Evolutionary conservation across 2,797 vertebrate genomes (phyloP).

Genomic region (Anguilla pacifica): DNA sequence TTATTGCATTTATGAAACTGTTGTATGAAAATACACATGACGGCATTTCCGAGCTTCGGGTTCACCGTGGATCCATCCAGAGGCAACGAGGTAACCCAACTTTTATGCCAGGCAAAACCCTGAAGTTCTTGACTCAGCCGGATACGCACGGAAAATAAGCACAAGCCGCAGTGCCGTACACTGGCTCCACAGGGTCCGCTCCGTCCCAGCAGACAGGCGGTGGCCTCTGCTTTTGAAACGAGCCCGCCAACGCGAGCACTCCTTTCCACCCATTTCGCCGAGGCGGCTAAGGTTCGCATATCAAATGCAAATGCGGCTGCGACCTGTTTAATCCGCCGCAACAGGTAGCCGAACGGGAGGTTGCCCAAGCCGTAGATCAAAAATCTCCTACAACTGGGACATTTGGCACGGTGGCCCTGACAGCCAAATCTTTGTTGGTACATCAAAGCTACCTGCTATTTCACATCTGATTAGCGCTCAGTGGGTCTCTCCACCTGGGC

Average conservation of each 20-base stretch:
- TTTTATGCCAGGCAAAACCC: background rate
- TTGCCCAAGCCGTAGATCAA: slow-evolving; percentile 52
- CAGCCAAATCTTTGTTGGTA: slow-evolving; percentile 56
- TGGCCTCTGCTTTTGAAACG: background rate
- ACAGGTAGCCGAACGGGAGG: slow-evolving; percentile 64
- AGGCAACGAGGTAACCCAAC: background rate
- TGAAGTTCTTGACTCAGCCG: background rate
- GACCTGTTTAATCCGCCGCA: slow-evolving; percentile 67
- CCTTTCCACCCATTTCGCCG: background rate
- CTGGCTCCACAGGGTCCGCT: background rate
- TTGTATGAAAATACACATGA: background rate
- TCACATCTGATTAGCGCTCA: slow-evolving; percentile 60
- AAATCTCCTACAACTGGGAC: slow-evolving; percentile 59
- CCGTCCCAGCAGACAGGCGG: background rate
- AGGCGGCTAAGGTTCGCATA: slow-evolving; percentile 27
- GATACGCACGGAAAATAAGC: background rate
- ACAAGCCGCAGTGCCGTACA: background rate
- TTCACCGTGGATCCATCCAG: background rate
- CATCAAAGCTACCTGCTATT: slow-evolving; percentile 68
- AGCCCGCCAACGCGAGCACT: background rate
- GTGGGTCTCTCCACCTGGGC: slow-evolving; percentile 60
- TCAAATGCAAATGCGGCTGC: slow-evolving; percentile 64
- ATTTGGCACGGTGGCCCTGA: slow-evolving; percentile 57
- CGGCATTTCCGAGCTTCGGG: background rate
- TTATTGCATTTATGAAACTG: background rate